Conservation (phyloP, 2,113 vertebrate species). For the Suncus etruscus region DNA sequence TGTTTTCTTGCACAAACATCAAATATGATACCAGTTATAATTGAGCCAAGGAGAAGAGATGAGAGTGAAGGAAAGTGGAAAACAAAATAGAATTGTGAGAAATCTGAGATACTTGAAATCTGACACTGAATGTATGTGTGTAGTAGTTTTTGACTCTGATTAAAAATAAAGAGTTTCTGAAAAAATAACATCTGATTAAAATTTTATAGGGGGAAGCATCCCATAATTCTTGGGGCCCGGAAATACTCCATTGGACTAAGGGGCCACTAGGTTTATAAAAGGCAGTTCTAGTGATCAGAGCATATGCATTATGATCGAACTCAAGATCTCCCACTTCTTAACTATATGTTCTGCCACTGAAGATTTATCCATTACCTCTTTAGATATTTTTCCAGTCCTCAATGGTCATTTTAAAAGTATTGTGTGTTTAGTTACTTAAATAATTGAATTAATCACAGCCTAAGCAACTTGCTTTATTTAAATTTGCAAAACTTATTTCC, state of each 20-base stretch:
- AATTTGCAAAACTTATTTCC: neutral
- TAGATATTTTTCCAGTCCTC: neutral
- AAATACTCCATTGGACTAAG: too few species aligned
- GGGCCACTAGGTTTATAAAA: too few species aligned
- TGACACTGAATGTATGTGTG: neutral
- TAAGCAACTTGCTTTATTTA: slow-evolving; percentile 19
- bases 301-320: neutral
- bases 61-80: neutral
- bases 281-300: neutral
- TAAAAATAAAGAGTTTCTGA: neutral
- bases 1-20: neutral
- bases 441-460: neutral
- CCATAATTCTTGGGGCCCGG: too few species aligned
- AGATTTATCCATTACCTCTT: neutral
- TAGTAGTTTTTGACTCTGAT: neutral
- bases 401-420: neutral
- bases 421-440: neutral
- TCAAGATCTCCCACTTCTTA: neutral
- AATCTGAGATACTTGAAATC: neutral
- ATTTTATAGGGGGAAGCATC: too few species aligned
- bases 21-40: neutral
- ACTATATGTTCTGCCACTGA: neutral
- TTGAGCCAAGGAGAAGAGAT: neutral
- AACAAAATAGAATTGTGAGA: neutral
- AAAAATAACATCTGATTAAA: too few species aligned